phyloP scores from a whole-genome alignment of 2,888 invertebrate genomes.

The Clusia tigrina region DNA sequence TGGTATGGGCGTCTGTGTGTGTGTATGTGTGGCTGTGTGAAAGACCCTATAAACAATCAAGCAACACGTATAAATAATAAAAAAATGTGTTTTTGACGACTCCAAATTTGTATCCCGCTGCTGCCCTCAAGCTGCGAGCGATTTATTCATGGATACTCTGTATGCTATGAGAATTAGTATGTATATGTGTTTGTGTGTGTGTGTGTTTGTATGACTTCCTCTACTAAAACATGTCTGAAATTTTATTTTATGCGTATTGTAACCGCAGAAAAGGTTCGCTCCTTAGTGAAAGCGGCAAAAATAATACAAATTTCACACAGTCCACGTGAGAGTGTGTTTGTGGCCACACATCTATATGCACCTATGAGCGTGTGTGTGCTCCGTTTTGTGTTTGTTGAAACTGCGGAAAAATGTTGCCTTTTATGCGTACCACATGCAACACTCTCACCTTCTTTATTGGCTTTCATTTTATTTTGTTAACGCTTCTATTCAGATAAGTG shows the following conservation, averaged over 20 bases:
- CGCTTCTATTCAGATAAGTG: not conserved
- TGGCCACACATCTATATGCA: not conserved
- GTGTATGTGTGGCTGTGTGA: not conserved
- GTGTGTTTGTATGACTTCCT: not conserved
- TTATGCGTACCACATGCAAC: not conserved
- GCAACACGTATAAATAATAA: slow-evolving; percentile 7
- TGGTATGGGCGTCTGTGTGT: not conserved
- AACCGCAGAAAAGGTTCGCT: not conserved
- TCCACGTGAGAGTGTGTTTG: not conserved
- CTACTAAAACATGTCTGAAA: not conserved
- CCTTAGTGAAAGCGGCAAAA: not conserved
- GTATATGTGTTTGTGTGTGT: not conserved
- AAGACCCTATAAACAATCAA: not conserved
- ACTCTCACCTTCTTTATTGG: not conserved
- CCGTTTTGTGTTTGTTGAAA: not conserved
- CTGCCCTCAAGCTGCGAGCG: not conserved
- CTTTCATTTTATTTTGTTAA: not conserved
- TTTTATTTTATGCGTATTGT: not conserved
- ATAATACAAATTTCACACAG: not conserved
- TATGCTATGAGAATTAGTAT: not conserved
- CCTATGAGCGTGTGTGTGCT: not conserved
- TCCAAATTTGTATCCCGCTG: not conserved
- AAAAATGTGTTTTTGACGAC: slow-evolving; percentile 8
- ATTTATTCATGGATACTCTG: not conserved
- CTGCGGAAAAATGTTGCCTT: not conserved